A percentile compares a stretch with the other conserved stretches of the same genome.
These are phyloP conservation scores for Apis laboriosa DNA, from an alignment of 1,140 invertebrate species.

Conservation along the genomic window DNA sequence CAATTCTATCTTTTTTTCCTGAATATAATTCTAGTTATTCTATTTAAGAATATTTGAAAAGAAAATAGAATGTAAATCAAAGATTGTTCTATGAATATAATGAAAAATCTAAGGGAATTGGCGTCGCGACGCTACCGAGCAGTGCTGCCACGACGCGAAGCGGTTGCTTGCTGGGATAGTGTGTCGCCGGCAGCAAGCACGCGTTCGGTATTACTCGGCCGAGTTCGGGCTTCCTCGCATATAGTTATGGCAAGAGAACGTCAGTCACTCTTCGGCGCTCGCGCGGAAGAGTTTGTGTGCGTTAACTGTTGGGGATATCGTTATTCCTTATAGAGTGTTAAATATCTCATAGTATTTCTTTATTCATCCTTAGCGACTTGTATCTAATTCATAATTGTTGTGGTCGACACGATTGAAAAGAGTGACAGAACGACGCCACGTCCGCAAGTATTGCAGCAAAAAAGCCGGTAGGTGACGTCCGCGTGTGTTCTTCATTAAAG, in stretches of 20 bases:
- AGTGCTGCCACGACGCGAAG: conserved; percentile 61
- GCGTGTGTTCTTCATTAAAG: conserved; percentile 41
- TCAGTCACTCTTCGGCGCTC: conserved; percentile 79
- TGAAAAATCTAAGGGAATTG: background rate
- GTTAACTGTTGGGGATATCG: conserved; percentile 56
- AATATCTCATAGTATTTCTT: conserved; percentile 50
- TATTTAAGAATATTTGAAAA: conserved; percentile 4
- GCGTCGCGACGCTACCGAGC: conserved; percentile 61
- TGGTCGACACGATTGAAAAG: conserved; percentile 5
- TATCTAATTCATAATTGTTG: conserved; percentile 1
- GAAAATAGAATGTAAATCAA: background rate
- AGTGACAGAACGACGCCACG: conserved; percentile 14
- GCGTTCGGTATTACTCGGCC: conserved; percentile 60
- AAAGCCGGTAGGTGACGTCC: conserved; percentile 54
- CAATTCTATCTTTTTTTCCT: no score
- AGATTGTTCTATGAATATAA: background rate
- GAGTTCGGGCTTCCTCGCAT: conserved; percentile 64
- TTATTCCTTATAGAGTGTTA: conserved; percentile 54
- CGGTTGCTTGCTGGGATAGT: conserved; percentile 62
- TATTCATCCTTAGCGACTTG: conserved; percentile 25
- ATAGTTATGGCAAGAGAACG: conserved; percentile 65
- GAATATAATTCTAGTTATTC: background rate
- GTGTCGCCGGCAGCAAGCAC: conserved; percentile 66
- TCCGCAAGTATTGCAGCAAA: conserved; percentile 37
- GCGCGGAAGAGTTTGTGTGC: conserved; percentile 74